These are phyloP conservation scores for Balaenoptera acutorostrata DNA, from an alignment of 2,113 vertebrate genomes.

Conservation along the genomic window DNA sequence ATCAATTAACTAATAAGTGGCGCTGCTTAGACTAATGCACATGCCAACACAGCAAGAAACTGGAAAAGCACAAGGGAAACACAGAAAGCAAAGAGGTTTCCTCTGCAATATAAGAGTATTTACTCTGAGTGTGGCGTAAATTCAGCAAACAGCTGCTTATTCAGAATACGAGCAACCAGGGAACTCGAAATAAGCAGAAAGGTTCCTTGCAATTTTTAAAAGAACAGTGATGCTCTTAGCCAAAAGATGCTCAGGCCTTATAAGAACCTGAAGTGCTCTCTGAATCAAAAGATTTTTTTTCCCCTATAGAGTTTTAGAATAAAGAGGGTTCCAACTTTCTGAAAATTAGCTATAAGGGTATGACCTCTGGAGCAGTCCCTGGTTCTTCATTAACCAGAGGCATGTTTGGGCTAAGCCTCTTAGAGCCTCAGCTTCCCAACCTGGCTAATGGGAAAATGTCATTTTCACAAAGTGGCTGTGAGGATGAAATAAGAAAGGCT, in stretches of 20 bases:
- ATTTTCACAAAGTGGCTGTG: background rate
- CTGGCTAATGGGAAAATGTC: background rate
- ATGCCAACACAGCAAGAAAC: background rate
- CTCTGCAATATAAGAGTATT: background rate
- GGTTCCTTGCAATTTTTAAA: constrained; percentile 9
- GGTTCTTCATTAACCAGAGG: background rate
- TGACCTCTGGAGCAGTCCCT: background rate
- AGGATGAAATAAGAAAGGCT: background rate
- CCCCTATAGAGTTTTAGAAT: background rate
- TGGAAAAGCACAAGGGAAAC: background rate
- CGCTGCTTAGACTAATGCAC: background rate
- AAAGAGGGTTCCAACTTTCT: background rate
- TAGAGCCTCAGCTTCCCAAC: background rate
- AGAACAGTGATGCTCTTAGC: background rate
- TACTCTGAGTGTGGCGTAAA: background rate
- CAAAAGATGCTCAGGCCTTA: background rate
- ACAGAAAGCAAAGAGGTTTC: background rate
- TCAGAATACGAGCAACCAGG: background rate
- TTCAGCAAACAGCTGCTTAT: background rate
- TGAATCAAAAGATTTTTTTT: background rate
- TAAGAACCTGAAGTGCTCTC: background rate
- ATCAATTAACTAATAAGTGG: constrained; percentile 39
- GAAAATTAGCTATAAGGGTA: background rate
- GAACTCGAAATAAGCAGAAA: background rate
- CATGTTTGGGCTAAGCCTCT: background rate